phyloP scores from a whole-genome alignment of 1,140 invertebrate genomes.

The Antheraea pernyi region DNA sequence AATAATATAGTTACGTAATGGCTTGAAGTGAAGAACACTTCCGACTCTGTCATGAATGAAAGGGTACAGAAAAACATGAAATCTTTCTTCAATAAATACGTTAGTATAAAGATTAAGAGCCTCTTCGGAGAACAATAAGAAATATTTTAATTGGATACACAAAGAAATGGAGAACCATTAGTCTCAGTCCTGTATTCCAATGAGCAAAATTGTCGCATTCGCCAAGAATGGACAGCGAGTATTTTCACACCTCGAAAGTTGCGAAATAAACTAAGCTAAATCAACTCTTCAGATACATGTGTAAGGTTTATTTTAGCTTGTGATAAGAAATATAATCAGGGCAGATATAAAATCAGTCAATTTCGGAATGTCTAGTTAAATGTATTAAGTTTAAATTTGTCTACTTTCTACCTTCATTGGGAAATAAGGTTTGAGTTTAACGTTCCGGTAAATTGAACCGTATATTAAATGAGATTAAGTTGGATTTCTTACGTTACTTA shows the following conservation, averaged over 20 bases:
- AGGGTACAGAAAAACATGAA: neutral
- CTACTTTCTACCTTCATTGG: slow-evolving; percentile 44
- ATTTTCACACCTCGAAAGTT: slow-evolving; percentile 55
- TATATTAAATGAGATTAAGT: slow-evolving; percentile 21
- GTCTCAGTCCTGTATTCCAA: slow-evolving; percentile 64
- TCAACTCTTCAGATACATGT: slow-evolving; percentile 34
- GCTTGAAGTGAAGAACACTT: neutral
- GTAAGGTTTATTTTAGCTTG: slow-evolving; percentile 29
- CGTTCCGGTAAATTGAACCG: slow-evolving; percentile 24
- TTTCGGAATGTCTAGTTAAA: slow-evolving; percentile 57
- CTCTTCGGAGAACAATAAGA: slow-evolving; percentile 11
- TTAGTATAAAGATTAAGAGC: neutral
- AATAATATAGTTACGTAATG: too few species aligned
- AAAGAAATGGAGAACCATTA: slow-evolving; percentile 63
- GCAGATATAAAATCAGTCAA: slow-evolving; percentile 53
- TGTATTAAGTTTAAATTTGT: slow-evolving; percentile 67
- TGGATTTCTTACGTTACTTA: slow-evolving; percentile 26
- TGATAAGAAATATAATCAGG: slow-evolving; percentile 24
- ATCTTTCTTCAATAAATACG: slow-evolving; percentile 1
- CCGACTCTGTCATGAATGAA: neutral
- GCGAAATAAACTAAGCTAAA: slow-evolving; percentile 21
- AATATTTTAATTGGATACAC: slow-evolving; percentile 60
- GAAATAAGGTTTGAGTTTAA: slow-evolving; percentile 29
- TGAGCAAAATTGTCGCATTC: slow-evolving; percentile 71
- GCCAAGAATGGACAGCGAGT: slow-evolving; percentile 47